Conservation (phyloP, 2,113 vertebrate species). For the Spizaetus ornatus region DNA sequence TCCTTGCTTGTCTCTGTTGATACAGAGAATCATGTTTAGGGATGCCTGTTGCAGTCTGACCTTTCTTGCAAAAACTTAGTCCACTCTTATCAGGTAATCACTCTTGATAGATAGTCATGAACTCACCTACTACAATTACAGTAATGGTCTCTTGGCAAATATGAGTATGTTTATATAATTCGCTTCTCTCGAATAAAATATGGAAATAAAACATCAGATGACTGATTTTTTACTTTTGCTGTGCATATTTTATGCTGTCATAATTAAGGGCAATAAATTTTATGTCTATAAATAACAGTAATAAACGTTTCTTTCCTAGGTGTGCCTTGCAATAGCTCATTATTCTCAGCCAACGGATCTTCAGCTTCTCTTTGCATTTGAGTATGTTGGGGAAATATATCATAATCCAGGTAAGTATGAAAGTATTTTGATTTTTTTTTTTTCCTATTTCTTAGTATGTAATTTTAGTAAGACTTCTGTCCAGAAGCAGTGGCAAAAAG, state of each 20-base stretch:
- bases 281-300: neutral
- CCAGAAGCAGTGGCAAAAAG: neutral
- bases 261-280: neutral
- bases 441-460: neutral
- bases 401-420: conserved; percentile 84
- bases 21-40: neutral
- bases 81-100: neutral
- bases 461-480: neutral
- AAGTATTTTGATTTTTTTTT: neutral
- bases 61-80: neutral
- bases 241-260: neutral
- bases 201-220: neutral
- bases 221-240: neutral
- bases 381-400: conserved; percentile 89
- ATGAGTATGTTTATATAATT: neutral
- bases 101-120: neutral
- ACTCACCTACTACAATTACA: neutral
- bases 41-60: neutral
- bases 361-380: conserved; percentile 97
- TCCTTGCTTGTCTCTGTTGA: neutral
- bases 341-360: conserved; percentile 96
- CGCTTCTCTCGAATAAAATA: neutral
- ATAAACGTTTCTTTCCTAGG: conserved; percentile 74
- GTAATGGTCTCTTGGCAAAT: neutral
- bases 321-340: conserved; percentile 97